Conservation (phyloP, 1,140 invertebrate species). For the Solenopsis invicta region DNA sequence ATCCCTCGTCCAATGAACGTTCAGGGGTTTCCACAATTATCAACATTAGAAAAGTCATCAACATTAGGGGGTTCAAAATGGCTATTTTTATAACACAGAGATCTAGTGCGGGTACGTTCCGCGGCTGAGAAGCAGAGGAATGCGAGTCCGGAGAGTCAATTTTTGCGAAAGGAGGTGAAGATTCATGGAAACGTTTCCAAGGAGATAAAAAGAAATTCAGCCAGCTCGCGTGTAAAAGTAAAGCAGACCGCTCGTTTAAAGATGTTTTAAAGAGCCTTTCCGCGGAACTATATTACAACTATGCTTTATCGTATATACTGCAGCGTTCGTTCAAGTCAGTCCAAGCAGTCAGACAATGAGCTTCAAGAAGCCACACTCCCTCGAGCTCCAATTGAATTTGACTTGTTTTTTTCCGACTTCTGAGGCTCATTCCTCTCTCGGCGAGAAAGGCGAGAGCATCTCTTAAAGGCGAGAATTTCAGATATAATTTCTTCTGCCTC, state of each 20-base stretch:
- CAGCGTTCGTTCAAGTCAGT: not conserved
- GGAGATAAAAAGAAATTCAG: constrained; percentile 6
- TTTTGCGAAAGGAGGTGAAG: constrained; percentile 1
- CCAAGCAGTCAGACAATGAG: not conserved
- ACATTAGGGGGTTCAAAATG: too few relatives aligned
- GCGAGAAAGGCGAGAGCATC: not conserved
- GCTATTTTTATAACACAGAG: too few relatives aligned
- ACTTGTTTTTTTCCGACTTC: not conserved
- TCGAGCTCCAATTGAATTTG: not conserved
- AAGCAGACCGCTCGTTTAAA: not conserved
- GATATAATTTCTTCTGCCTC: not conserved
- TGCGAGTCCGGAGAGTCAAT: not conserved
- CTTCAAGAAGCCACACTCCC: not conserved
- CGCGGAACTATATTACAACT: not conserved
- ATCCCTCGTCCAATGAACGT: too few relatives aligned
- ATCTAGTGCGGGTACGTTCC: not conserved
- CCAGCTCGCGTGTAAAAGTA: not conserved
- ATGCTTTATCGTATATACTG: not conserved
- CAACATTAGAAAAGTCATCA: too few relatives aligned
- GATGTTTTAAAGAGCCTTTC: not conserved
- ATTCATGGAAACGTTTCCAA: not conserved
- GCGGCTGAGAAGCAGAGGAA: not conserved
- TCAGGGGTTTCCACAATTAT: too few relatives aligned
- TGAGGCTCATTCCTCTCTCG: not conserved
- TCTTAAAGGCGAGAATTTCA: constrained; percentile 3